Percentiles rank a stretch among this genome's conserved stretches.
Evolutionary conservation across 2,113 vertebrate genomes (phyloP).

Genomic region (Megaceryle maxima): DNA sequence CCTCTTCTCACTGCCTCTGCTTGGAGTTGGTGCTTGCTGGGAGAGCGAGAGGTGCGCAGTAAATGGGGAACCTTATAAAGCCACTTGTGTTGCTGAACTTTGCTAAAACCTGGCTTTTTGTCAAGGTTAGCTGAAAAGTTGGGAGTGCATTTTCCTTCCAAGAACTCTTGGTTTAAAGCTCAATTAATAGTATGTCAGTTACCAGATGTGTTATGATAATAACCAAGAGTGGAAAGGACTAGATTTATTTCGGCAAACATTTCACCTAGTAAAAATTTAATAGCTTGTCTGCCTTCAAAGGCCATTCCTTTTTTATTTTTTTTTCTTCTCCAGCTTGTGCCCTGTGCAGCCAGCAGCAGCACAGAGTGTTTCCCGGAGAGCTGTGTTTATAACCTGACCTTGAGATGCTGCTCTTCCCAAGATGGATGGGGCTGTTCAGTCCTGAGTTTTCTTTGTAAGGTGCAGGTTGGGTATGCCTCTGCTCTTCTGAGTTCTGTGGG

Average conservation of each 20-base stretch:
- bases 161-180: constrained; percentile 18
- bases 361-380: background rate
- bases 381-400: background rate
- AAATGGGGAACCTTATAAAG: background rate
- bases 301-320: background rate
- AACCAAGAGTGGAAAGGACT: constrained; percentile 22
- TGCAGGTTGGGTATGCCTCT: background rate
- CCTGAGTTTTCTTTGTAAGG: background rate
- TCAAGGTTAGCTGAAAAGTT: background rate
- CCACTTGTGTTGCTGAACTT: background rate
- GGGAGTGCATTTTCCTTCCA: background rate
- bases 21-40: accelerated
- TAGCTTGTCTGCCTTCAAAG: background rate
- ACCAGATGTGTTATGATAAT: constrained; percentile 31
- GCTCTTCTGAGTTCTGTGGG: background rate
- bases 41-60: background rate
- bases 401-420: background rate
- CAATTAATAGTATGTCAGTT: constrained; percentile 14
- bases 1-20: background rate
- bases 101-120: background rate
- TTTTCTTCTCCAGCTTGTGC: background rate
- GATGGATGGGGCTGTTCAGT: accelerated
- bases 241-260: constrained; percentile 40
- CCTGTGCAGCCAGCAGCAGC: background rate
- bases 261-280: constrained; percentile 45